These are phyloP conservation scores for Sitta europaea DNA, from an alignment of 2,113 vertebrate genomes.

Conservation along the genomic window DNA sequence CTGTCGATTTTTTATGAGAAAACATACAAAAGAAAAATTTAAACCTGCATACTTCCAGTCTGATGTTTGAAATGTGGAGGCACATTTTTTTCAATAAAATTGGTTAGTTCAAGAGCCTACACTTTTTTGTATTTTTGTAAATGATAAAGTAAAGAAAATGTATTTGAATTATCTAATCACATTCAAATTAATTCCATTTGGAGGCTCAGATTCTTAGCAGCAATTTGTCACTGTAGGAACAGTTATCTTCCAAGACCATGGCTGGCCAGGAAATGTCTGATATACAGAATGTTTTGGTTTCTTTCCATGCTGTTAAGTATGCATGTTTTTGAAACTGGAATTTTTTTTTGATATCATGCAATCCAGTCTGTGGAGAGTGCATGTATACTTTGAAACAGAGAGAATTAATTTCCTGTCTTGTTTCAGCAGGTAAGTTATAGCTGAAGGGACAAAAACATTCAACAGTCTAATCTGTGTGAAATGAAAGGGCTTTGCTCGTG, in stretches of 20 bases:
- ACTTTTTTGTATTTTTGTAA: background rate
- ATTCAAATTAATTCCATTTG: background rate
- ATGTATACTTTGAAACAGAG: background rate
- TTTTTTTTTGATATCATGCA: background rate
- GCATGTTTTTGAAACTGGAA: conserved; percentile 14
- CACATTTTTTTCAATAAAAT: background rate
- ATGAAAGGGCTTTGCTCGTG: background rate
- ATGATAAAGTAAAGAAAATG: background rate
- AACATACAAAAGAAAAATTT: background rate
- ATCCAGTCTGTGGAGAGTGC: background rate
- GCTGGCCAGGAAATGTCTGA: background rate
- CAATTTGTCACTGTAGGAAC: background rate
- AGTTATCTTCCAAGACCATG: background rate
- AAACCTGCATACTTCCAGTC: background rate
- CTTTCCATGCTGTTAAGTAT: background rate
- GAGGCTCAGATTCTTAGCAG: background rate
- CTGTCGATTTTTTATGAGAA: background rate
- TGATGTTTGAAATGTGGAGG: background rate
- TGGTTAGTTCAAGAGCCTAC: background rate
- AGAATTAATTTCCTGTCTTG: background rate
- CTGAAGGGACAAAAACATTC: background rate
- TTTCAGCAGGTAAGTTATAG: conserved; percentile 32
- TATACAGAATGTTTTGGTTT: background rate
- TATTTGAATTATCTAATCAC: background rate
- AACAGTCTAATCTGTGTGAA: background rate